Evolutionary conservation across 2,113 vertebrate species (phyloP).

Genomic region (Morphnarchus princeps): DNA sequence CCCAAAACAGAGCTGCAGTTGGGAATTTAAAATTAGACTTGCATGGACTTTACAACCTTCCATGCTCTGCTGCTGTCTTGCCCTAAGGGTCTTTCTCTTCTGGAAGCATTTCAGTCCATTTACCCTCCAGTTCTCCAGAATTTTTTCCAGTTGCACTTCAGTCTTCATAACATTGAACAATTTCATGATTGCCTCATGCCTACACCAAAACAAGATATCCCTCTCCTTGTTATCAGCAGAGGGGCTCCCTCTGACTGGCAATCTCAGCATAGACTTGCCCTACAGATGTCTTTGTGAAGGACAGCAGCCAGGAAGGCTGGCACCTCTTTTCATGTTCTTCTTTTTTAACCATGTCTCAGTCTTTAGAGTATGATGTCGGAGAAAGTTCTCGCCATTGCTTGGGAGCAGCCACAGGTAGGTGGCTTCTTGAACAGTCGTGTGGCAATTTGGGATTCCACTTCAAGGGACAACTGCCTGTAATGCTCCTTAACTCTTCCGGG

Average conservation of each 20-base stretch:
- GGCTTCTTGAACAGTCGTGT: neutral
- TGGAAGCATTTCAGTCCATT: neutral
- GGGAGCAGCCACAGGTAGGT: neutral
- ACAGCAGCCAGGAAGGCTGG: neutral
- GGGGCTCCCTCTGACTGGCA: neutral
- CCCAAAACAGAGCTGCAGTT: neutral
- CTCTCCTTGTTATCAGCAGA: neutral
- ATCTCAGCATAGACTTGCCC: neutral
- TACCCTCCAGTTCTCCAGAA: neutral
- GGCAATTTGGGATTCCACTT: neutral
- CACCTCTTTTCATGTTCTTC: neutral
- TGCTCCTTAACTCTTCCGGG: neutral
- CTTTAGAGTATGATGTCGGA: rapidly evolving
- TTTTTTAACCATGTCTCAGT: neutral
- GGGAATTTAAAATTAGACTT: neutral
- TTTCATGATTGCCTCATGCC: neutral
- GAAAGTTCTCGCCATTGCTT: neutral
- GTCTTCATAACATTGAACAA: neutral
- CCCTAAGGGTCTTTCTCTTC: neutral
- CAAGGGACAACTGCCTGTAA: neutral
- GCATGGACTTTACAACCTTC: neutral
- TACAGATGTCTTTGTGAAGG: neutral
- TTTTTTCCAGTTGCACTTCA: neutral
- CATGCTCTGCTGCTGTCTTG: neutral
- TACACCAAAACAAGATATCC: neutral